Evolutionary conservation across 2,888 invertebrate genomes (phyloP).

Genomic region (Melinaea marsaeus): DNA sequence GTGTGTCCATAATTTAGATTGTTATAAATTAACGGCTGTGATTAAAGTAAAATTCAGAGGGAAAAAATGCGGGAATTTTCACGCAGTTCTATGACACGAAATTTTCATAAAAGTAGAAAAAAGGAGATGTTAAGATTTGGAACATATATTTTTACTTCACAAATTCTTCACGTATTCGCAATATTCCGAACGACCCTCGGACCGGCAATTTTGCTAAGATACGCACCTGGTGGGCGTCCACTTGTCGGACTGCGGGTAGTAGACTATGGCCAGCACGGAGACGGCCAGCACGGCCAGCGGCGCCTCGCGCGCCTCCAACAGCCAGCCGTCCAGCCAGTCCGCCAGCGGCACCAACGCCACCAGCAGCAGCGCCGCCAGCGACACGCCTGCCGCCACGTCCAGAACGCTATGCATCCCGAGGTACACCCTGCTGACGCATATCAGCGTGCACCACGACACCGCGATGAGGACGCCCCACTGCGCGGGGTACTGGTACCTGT

Average conservation of each 20-base stretch:
- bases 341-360: slow-evolving; percentile 85
- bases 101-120: no score
- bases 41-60: no score
- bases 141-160: no score
- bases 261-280: slow-evolving; percentile 83
- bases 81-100: no score
- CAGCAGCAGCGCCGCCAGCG: slow-evolving; percentile 82
- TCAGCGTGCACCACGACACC: slow-evolving; percentile 83
- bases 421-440: slow-evolving; percentile 91
- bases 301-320: slow-evolving; percentile 82
- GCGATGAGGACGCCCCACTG: slow-evolving; percentile 79
- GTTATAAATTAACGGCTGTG: no score
- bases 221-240: slow-evolving; percentile 92
- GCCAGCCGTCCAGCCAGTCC: slow-evolving; percentile 83
- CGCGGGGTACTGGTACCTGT: slow-evolving; percentile 85
- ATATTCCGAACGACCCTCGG: not conserved
- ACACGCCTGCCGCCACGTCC: slow-evolving; percentile 89
- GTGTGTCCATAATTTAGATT: no score
- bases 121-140: no score
- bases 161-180: no score
- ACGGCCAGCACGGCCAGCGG: slow-evolving; percentile 80
- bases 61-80: no score
- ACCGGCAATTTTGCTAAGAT: not conserved
- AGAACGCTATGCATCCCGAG: slow-evolving; percentile 95
- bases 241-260: slow-evolving; percentile 88